Evolutionary conservation across 2,888 invertebrate genomes (phyloP).

Genomic region (Dione vanillae): DNA sequence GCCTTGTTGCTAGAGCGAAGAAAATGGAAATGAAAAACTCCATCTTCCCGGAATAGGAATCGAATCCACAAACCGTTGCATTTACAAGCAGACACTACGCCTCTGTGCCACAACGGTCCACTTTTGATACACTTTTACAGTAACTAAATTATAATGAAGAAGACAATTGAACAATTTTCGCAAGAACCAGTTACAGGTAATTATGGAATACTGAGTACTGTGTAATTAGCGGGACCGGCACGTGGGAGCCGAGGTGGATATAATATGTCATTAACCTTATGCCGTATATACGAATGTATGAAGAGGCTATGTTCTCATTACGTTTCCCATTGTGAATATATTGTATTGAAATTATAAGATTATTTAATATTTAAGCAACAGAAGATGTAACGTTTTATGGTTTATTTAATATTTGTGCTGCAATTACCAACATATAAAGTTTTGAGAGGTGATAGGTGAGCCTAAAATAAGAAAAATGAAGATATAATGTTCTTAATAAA

Average conservation of each 20-base stretch:
- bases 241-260: slow-evolving; percentile 40
- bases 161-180: slow-evolving; percentile 39
- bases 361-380: slow-evolving; percentile 17
- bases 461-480: too few species aligned
- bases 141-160: slow-evolving; percentile 31
- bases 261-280: slow-evolving; percentile 46
- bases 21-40: too few species aligned
- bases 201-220: slow-evolving; percentile 29
- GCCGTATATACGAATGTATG: neutral
- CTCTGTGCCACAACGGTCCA: neutral
- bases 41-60: too few species aligned
- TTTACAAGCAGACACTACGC: too few species aligned
- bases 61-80: too few species aligned
- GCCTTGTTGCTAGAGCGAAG: too few species aligned
- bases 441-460: too few species aligned
- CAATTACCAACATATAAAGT: too few species aligned
- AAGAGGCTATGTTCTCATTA: neutral
- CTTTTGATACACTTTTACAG: neutral
- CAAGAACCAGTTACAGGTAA: slow-evolving; percentile 35
- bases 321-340: slow-evolving; percentile 6
- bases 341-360: slow-evolving; percentile 9
- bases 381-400: neutral
- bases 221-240: slow-evolving; percentile 39
- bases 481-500: too few species aligned
- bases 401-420: neutral